Conservation (phyloP, 2,113 vertebrate species). For the Apteryx owenii region DNA sequence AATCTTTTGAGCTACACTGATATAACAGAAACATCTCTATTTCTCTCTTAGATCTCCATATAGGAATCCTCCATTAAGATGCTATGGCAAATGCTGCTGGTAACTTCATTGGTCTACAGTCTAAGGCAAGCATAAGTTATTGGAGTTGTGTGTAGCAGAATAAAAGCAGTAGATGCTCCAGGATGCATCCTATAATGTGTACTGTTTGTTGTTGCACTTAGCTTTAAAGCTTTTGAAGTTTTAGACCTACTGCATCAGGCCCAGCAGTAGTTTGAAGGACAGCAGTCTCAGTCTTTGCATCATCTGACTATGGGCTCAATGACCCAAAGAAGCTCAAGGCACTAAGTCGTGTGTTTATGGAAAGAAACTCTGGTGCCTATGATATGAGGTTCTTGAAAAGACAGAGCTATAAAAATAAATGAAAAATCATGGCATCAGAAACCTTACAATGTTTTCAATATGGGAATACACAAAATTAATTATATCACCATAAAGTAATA, state of each 20-base stretch:
- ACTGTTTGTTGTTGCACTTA: not conserved
- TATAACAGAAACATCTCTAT: constrained; percentile 9
- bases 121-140: not conserved
- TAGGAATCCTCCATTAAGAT: not conserved
- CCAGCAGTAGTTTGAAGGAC: not conserved
- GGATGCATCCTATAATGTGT: not conserved
- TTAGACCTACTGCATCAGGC: not conserved
- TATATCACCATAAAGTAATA: not conserved
- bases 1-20: not conserved
- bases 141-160: not conserved
- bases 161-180: not conserved
- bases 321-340: not conserved
- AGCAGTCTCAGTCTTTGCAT: not conserved
- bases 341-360: not conserved
- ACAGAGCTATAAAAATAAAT: not conserved
- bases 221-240: not conserved
- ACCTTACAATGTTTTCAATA: not conserved
- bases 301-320: not conserved
- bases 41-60: not conserved
- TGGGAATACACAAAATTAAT: not conserved
- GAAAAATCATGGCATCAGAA: not conserved
- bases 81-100: not conserved
- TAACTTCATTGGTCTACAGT: not conserved
- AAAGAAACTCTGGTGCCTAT: not conserved
- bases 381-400: not conserved